Evolutionary conservation across 2,888 invertebrate genomes (phyloP).

Genomic region (Tridacna gigas): DNA sequence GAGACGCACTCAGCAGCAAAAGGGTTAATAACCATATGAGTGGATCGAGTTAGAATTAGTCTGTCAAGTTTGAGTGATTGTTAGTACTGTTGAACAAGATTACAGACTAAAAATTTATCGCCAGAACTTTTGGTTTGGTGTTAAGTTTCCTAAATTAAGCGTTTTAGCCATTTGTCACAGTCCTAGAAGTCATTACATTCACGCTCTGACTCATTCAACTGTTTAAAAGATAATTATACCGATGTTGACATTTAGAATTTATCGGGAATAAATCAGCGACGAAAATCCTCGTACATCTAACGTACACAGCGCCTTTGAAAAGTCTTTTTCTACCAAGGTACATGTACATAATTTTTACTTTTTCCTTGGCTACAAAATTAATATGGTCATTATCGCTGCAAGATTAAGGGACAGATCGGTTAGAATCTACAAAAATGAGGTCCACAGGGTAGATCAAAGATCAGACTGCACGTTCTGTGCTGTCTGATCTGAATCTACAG

Average conservation of each 20-base stretch:
- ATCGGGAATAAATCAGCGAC: not conserved
- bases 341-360: not conserved
- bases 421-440: not conserved
- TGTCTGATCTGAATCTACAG: not conserved
- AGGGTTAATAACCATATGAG: not conserved
- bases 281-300: not conserved
- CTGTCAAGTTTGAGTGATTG: not conserved
- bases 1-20: no score
- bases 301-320: not conserved
- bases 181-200: not conserved
- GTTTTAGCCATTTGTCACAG: not conserved
- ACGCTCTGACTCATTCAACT: not conserved
- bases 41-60: not conserved
- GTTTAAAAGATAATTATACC: not conserved
- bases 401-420: no score
- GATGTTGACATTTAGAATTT: conserved; percentile 1
- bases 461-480: not conserved
- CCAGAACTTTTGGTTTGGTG: not conserved
- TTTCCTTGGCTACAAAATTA: no score
- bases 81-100: not conserved
- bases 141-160: not conserved
- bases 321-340: not conserved
- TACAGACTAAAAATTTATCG: not conserved
- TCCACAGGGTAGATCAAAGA: not conserved
- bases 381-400: no score